Evolutionary conservation across 2,113 vertebrate species (phyloP).

Genomic region (Austrofundulus limnaeus): DNA sequence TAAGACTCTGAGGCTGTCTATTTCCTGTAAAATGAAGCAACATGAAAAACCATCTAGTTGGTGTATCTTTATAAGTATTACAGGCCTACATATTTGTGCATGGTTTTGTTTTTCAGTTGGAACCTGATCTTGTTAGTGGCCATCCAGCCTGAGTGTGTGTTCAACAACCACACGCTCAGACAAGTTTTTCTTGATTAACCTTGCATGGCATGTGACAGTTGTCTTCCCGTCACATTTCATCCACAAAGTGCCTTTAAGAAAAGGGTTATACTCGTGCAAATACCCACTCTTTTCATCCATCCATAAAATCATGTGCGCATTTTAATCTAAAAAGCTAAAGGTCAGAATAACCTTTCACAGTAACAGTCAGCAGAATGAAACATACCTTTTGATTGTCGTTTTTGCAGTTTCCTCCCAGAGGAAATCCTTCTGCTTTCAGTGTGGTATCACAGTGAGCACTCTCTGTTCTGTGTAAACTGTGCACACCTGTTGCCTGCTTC

Average conservation of each 20-base stretch:
- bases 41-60: too few relatives aligned
- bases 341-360: background rate
- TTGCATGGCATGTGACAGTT: background rate
- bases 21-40: background rate
- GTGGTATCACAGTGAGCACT: constrained; percentile 14
- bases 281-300: background rate
- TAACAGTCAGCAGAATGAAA: background rate
- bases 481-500: constrained; percentile 37
- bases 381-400: constrained; percentile 56
- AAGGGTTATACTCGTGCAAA: background rate
- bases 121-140: background rate
- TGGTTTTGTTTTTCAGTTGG: too few relatives aligned
- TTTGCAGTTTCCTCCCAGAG: background rate
- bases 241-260: background rate
- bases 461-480: constrained; percentile 23
- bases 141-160: background rate
- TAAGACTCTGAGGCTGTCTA: background rate
- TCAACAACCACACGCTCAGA: constrained; percentile 7
- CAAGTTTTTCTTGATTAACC: constrained; percentile 62
- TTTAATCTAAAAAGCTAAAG: background rate
- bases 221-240: background rate
- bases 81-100: too few relatives aligned
- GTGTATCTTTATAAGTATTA: too few relatives aligned
- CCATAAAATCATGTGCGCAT: too few relatives aligned
- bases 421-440: background rate